Percentiles rank a stretch among this genome's conserved stretches.
phyloP scores from a whole-genome alignment of 2,888 invertebrate genomes.

The Plagiodera versicolora region DNA sequence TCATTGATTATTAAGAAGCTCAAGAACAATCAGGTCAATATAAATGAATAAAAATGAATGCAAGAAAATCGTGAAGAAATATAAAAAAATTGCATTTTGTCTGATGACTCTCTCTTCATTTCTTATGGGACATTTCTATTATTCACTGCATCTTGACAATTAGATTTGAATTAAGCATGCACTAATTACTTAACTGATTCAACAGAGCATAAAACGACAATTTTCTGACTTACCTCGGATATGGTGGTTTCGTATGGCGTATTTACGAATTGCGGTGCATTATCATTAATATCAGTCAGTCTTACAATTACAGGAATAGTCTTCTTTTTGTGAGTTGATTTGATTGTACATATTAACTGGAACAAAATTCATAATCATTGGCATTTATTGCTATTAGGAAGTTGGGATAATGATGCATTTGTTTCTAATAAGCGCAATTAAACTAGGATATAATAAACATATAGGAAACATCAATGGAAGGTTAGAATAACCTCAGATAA shows the following conservation, averaged over 20 bases:
- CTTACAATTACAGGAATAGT: conserved; percentile 87
- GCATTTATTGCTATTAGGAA: neutral
- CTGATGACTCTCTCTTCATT: too few relatives aligned
- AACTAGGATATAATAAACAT: too few relatives aligned
- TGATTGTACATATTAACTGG: conserved; percentile 81
- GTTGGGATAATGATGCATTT: conserved; percentile 4
- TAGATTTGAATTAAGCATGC: neutral
- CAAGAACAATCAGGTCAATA: too few relatives aligned
- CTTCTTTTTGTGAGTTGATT: conserved; percentile 76
- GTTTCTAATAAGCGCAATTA: neutral
- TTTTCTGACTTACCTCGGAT: conserved; percentile 72
- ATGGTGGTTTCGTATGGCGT: conserved; percentile 82
- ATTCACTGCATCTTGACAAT: neutral
- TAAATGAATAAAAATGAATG: too few relatives aligned
- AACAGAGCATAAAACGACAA: neutral
- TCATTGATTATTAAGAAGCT: too few relatives aligned
- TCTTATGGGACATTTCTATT: neutral
- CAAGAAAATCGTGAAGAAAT: too few relatives aligned
- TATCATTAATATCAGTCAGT: conserved; percentile 89
- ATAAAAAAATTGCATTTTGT: too few relatives aligned
- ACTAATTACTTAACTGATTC: neutral
- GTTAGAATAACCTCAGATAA: too few relatives aligned
- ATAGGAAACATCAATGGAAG: too few relatives aligned
- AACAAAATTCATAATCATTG: conserved; percentile 31
- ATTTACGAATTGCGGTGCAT: conserved; percentile 81